Evolutionary conservation across 2,113 vertebrate species (phyloP).

Genomic region (Coregonus clupeaformis): DNA sequence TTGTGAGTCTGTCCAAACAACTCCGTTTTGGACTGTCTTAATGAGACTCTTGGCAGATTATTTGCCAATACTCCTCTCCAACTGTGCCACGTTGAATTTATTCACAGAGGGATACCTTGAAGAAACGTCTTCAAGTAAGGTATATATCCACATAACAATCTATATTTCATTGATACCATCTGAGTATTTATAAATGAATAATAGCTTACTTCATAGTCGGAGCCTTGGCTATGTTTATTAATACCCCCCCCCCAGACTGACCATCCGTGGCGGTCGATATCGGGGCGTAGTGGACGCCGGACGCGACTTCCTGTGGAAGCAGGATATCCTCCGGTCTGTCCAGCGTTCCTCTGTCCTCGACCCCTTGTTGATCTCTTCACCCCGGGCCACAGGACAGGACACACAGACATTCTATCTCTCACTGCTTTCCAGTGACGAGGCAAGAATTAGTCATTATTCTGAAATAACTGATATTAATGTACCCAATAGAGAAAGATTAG

Average conservation of each 20-base stretch:
- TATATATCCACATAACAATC: too few relatives aligned
- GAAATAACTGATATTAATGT: not conserved
- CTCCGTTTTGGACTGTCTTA: not conserved
- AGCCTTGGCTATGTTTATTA: not conserved
- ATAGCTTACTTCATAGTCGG: not conserved
- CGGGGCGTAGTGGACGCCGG: not conserved
- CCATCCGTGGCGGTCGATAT: too few relatives aligned
- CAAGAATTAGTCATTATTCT: too few relatives aligned
- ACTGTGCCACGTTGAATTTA: too few relatives aligned
- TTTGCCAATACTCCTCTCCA: too few relatives aligned
- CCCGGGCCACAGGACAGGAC: conserved; percentile 15
- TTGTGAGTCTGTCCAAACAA: not conserved
- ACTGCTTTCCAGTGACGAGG: too few relatives aligned
- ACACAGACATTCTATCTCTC: conserved; percentile 4
- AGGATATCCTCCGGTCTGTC: conserved; percentile 67
- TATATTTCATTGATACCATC: not conserved
- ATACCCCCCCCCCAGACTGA: not conserved
- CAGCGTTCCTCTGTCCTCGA: conserved; percentile 3
- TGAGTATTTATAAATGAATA: not conserved
- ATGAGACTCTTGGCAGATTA: not conserved
- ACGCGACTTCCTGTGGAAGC: conserved; percentile 60
- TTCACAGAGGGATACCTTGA: too few relatives aligned
- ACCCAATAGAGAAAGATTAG: too few relatives aligned
- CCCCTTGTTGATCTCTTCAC: conserved; percentile 32
- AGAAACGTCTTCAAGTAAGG: too few relatives aligned